phyloP scores from a whole-genome alignment of 2,113 vertebrate genomes.

The Ia io region DNA sequence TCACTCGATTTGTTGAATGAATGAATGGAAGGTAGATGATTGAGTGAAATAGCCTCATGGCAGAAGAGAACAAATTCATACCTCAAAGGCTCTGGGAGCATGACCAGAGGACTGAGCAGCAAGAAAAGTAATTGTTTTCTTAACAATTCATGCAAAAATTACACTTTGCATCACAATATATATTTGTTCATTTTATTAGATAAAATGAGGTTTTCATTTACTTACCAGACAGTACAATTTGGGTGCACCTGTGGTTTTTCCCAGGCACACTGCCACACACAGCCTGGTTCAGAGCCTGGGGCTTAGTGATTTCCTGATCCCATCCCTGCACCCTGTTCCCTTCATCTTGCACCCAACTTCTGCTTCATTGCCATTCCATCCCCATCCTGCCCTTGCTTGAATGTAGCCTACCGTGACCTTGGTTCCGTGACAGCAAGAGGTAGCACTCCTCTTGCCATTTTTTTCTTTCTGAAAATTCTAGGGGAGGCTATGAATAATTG shows the following conservation, averaged over 20 bases:
- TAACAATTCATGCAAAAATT: constrained; percentile 4
- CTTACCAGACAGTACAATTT: not conserved
- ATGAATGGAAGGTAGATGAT: not conserved
- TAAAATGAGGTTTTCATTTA: constrained; percentile 25
- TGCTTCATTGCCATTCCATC: not conserved
- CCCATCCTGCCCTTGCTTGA: not conserved
- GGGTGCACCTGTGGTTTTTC: not conserved
- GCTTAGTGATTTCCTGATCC: not conserved
- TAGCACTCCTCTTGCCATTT: not conserved
- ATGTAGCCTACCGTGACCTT: not conserved
- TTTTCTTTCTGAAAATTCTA: constrained; percentile 37
- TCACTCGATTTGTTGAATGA: not conserved
- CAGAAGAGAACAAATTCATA: not conserved
- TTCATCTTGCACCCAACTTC: rapidly evolving
- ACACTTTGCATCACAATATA: not conserved
- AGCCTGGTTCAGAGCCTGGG: not conserved
- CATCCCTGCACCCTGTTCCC: not conserved
- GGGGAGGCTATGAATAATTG: constrained; percentile 42
- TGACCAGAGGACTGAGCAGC: not conserved
- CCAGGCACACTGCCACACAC: not conserved
- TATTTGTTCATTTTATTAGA: not conserved
- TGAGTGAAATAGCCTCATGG: not conserved
- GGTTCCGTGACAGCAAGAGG: not conserved
- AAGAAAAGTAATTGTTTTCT: not conserved
- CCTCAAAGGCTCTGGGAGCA: not conserved